Evolutionary conservation across 1,140 invertebrate genomes (phyloP), one percentile per base, ranked within the genome.

Genomic region (Drosophila erecta): DNA sequence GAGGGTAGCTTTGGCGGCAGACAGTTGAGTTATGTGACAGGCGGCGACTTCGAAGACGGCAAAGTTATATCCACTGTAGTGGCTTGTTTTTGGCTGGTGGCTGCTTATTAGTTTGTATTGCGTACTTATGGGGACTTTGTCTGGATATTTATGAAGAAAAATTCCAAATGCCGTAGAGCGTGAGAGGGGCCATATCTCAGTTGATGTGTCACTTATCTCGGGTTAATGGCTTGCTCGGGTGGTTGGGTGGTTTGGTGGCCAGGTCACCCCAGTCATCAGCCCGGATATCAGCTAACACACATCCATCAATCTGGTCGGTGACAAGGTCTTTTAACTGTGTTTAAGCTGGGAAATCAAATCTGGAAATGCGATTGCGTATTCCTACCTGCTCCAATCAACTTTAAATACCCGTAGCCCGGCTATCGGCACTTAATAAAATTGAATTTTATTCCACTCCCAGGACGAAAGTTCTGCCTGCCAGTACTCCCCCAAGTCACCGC

Each of bases 391-490:
- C 27, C 51, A 70, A 74, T 72, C 47, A 59, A 71, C 65, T 78
- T 81, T 78, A 76, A 87, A 86, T 81, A 80, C 64, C 37, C 49
- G 49, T 27, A 20, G 59, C 33, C 66, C 27, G 41, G 76, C 83
- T 80, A 81, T 87, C 86, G 61, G 79, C 90, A 91, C 90, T 91
- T 91, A 91, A 91, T 91, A 84, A 90, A 91, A 91, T 91, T 90
- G 90, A 91, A 91, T 91, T 91, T 85, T 61, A 81, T 87, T 90
- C 79, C 78, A 71, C 66, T 67, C 59, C 57, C 44, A 76, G 50
- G 49, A 37, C 30, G 50, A 40, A 33, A 41, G 58, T 17, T 53
- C 37, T 51, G 6, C 22, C 51, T 17, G 22, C n/a, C 17, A 53
- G 56, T 62, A 37, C 62, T 44, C 35, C 47, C 62, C 30, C 49